Percentiles rank a stretch among this genome's conserved stretches.
Conservation (phyloP, 1,140 invertebrate species). For the Solen grandis region DNA sequence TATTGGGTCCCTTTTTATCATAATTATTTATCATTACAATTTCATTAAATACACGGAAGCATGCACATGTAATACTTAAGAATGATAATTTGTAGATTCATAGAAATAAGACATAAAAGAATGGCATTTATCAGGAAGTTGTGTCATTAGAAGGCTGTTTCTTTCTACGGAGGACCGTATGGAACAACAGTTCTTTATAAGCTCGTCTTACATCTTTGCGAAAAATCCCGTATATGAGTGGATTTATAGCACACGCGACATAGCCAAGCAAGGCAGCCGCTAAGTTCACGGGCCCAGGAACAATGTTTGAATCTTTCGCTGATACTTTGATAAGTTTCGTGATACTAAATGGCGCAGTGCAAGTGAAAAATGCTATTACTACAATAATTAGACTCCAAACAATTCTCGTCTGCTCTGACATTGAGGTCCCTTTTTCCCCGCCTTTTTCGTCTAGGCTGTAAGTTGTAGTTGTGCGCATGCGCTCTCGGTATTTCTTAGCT, state of each 20-base stretch:
- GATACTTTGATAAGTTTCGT: constrained; percentile 80
- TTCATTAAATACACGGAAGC: too few species aligned
- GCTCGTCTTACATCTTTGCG: constrained; percentile 76
- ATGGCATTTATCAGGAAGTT: not conserved
- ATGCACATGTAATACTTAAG: too few species aligned
- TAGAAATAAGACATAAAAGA: too few species aligned
- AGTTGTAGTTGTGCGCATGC: not conserved
- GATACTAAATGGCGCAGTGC: constrained; percentile 80
- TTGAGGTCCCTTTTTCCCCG: constrained; percentile 34
- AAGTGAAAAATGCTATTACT: constrained; percentile 78
- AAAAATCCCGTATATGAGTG: constrained; percentile 80
- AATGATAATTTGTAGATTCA: too few species aligned
- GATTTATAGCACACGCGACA: constrained; percentile 77
- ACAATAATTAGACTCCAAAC: constrained; percentile 77
- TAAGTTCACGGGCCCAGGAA: constrained; percentile 75
- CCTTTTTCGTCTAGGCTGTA: not conserved
- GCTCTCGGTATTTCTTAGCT: constrained; percentile 52
- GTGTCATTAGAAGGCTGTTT: not conserved
- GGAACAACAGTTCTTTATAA: constrained; percentile 56
- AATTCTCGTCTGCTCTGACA: constrained; percentile 70
- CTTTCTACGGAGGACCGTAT: not conserved
- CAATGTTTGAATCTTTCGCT: constrained; percentile 15
- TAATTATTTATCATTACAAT: too few species aligned
- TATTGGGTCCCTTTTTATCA: too few species aligned
- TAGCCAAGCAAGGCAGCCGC: constrained; percentile 74